Conservation (phyloP, 2,113 vertebrate genomes). For the Hippotragus niger region DNA sequence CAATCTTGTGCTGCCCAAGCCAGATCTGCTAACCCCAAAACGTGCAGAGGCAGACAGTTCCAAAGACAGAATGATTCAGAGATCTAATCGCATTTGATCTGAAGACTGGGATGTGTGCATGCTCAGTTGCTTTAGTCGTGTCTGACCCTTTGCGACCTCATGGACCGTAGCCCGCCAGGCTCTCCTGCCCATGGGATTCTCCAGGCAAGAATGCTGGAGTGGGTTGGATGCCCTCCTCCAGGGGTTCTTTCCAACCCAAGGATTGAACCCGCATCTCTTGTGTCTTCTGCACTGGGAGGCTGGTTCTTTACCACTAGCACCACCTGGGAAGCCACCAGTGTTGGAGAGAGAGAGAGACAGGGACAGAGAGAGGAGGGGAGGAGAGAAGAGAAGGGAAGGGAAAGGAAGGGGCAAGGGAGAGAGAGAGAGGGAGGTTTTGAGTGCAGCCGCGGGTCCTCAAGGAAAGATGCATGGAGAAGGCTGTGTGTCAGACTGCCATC, state of each 20-base stretch:
- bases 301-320: background rate
- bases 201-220: background rate
- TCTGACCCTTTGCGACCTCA: background rate
- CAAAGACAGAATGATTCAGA: background rate
- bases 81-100: background rate
- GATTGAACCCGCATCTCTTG: accelerated
- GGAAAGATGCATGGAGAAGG: background rate
- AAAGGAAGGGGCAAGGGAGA: accelerated
- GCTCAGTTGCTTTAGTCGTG: background rate
- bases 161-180: background rate
- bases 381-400: no score
- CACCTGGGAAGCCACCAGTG: background rate
- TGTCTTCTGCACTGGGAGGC: background rate
- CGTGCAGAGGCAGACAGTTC: background rate
- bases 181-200: background rate
- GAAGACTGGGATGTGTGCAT: background rate
- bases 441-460: background rate
- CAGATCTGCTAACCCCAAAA: background rate
- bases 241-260: background rate
- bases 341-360: background rate
- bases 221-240: background rate
- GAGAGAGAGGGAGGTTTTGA: background rate
- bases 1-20: background rate
- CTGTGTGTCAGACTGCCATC: background rate
- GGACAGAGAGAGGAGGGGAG: background rate